phyloP scores from a whole-genome alignment of 2,113 vertebrate species.

The Pungitius pungitius region DNA sequence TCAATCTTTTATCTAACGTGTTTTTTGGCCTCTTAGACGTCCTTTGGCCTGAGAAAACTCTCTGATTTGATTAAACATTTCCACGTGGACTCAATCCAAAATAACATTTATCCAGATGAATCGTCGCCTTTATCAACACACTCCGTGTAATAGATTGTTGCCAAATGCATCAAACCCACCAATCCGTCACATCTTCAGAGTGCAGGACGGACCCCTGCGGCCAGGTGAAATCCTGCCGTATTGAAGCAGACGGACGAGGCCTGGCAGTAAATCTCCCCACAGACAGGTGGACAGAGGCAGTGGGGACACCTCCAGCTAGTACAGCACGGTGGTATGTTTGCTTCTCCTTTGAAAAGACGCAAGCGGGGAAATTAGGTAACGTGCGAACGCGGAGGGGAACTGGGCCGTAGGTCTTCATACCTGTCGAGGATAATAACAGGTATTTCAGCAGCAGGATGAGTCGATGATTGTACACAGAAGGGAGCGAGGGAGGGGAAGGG shows the following conservation, averaged over 20 bases:
- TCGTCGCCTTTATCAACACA: background rate
- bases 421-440: constrained; percentile 69
- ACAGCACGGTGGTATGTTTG: constrained; percentile 47
- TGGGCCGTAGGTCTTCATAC: constrained; percentile 60
- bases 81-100: background rate
- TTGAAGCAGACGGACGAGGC: constrained; percentile 36
- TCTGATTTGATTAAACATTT: background rate
- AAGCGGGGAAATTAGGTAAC: constrained; percentile 9
- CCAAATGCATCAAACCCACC: background rate
- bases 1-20: background rate
- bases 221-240: constrained; percentile 69
- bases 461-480: constrained; percentile 53
- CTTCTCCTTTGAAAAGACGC: constrained; percentile 9
- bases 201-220: constrained; percentile 12
- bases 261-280: constrained; percentile 43
- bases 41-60: background rate
- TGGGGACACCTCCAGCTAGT: constrained; percentile 16
- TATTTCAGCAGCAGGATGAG: constrained; percentile 58
- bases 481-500: constrained; percentile 18
- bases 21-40: background rate
- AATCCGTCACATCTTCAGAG: background rate
- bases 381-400: constrained; percentile 31
- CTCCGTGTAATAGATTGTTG: no score
- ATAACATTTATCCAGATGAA: background rate
- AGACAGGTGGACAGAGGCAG: constrained; percentile 20